Evolutionary conservation across 2,797 vertebrate genomes (phyloP), one percentile per base, ranked within the genome.

Genomic region (Euphonia xanthogaster): DNA sequence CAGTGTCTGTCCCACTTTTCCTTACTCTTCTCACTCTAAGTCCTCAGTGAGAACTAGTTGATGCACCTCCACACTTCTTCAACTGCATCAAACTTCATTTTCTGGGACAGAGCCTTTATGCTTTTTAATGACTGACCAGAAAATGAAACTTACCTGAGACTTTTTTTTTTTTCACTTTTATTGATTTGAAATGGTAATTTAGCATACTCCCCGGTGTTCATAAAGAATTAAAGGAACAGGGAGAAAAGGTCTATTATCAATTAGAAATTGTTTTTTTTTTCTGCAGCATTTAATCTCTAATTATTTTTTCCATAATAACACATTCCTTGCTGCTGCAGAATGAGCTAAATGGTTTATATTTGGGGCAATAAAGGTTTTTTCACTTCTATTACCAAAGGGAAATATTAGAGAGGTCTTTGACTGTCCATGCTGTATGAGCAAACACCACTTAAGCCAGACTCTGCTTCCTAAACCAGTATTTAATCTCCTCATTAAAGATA

Each of bases 401-500:
- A 98, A 98, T 98, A 98, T 98, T 98, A 98, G 91, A 47, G 70
- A 97, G 97, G 97, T 98, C 98, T 98, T 98, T 98, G 98, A 95
- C 89, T 91, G 97, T 98, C 97, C 95, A 97, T 97, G 97, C 95
- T 97, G 40, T 97, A 97, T 97, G 95, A 98, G 98, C 98, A 98
- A 98, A 98, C 97, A 97, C 97, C 98, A 99, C 98, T 99, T 98
- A 98, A 99, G 98, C 97, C 94, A 97, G 97, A 97, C 97, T 98
- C 98, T 98, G 98, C 98, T 99, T 99, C 98, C 99, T 99, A 99
- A 99, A 99, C 98, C 99, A 98, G 98, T 99, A 99, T 99, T 99
- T 99, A 99, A 99, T 99, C 98, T 99, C 98, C 98, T 99, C 99
- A 99, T 99, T 99, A 99, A 99, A 99, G 98, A 99, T 99, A 99